Base-by-base conservation (phyloP, 2,888 invertebrate genomes). In the Yponomeuta plumbellus region DNA sequence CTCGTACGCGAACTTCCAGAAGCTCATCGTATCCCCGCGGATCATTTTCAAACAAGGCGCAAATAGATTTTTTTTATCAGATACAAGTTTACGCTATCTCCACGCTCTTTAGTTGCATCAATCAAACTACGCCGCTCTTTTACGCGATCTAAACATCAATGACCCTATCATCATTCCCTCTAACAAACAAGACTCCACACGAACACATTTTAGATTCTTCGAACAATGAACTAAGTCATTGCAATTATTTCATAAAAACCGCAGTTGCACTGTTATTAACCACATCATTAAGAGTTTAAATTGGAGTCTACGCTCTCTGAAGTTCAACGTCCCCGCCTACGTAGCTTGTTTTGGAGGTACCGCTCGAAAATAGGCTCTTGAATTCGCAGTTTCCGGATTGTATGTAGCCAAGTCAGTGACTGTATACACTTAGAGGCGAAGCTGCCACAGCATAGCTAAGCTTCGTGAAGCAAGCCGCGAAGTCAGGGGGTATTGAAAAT, bases 341-440 rank as follows among this genome's bases (percentile, higher is more conserved):
- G 44, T 26, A 13, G 34, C 61, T 61, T 61, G 61, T 61, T 61
- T 61, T 61, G 61, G 34, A 61, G 61, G 61, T n/a, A 61, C 61
- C n/a, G 61, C 44, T 52, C 44, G 2, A 61, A 34, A 61, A 23
- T 61, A 61, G 61, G 34, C 23, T 61, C 23, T 61, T 61, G 34
- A 23, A 20, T 59, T 39, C 62, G 17, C 26, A n/a, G 39, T 62
- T 62, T 62, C 62, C 62, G 62, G 62, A 39, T 23, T 62, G 26
- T 23, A 26, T 61, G 23, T 11, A 21, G 59, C 59, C 21, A 21
- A 21, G 59, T 23, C 21, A 11, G 22, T 59, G 59, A 59, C 13
- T 22, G 59, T 59, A 11, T 59, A 21, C 22, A 59, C 22, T 59
- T 59, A 23, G 59, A 59, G n/a, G 13, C 59, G 23, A 59, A 59